Evolutionary conservation across 2,113 vertebrate species (phyloP).

Genomic region (Mobula birostris): DNA sequence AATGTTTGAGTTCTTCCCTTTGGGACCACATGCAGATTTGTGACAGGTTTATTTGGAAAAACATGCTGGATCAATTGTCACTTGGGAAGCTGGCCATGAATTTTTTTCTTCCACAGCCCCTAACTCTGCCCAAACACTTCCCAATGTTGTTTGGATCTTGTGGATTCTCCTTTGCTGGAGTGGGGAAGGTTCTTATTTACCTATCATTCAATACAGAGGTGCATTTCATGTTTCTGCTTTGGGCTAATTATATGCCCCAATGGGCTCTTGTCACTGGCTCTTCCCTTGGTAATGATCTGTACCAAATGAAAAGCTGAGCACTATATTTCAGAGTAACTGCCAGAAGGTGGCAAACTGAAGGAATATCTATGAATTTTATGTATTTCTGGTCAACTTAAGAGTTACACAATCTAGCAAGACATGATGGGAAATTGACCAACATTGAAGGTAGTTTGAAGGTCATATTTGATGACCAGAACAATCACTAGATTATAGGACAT

Average conservation of each 20-base stretch:
- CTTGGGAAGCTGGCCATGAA: background rate
- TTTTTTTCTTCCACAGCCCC: background rate
- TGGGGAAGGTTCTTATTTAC: background rate
- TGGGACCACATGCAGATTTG: background rate
- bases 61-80: background rate
- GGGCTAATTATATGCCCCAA: background rate
- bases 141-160: background rate
- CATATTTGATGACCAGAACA: no score
- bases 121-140: background rate
- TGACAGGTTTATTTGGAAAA: constrained; percentile 3
- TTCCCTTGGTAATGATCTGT: no score
- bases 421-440: no score
- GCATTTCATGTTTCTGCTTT: background rate
- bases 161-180: background rate
- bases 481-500: no score
- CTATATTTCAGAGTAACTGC: background rate
- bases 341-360: background rate
- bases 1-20: background rate
- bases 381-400: no score
- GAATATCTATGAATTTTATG: no score
- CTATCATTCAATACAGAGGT: background rate
- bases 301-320: background rate
- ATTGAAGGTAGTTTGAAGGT: no score
- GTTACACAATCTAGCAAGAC: no score
- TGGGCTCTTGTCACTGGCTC: background rate